These are phyloP conservation scores for Lophotriccus pileatus DNA, from an alignment of 2,797 vertebrate species.

Conservation along the genomic window DNA sequence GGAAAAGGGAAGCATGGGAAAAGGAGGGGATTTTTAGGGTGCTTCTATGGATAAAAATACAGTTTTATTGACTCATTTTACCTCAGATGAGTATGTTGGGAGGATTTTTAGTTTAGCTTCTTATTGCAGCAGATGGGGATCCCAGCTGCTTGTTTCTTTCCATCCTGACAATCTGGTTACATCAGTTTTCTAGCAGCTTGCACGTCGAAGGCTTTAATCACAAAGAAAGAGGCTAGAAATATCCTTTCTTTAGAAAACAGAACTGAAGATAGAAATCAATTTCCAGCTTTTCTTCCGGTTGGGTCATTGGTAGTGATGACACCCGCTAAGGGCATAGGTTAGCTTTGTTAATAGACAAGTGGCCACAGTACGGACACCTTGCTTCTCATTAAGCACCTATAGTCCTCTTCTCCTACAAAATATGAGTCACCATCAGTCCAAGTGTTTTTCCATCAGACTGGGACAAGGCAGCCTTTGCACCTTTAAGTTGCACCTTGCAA, in stretches of 20 bases:
- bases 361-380: background rate
- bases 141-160: conserved; percentile 64
- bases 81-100: background rate
- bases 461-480: background rate
- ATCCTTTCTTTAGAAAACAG: conserved; percentile 18
- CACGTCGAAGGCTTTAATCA: background rate
- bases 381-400: background rate
- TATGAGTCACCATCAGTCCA: background rate
- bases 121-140: conserved; percentile 63
- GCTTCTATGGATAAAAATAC: background rate
- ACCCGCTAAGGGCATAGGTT: background rate
- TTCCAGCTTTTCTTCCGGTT: background rate
- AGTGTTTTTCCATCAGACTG: background rate
- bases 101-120: conserved; percentile 54
- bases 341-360: background rate
- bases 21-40: background rate
- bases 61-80: conserved; percentile 51
- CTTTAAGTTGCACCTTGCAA: background rate
- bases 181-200: conserved; percentile 63
- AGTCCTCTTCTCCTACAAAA: background rate
- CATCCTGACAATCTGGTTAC: conserved; percentile 58
- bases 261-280: background rate
- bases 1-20: background rate
- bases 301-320: background rate
- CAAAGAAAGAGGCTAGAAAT: conserved; percentile 43